Conservation (phyloP, 1,140 invertebrate species). For the Bursaphelenchus mucronatus region DNA sequence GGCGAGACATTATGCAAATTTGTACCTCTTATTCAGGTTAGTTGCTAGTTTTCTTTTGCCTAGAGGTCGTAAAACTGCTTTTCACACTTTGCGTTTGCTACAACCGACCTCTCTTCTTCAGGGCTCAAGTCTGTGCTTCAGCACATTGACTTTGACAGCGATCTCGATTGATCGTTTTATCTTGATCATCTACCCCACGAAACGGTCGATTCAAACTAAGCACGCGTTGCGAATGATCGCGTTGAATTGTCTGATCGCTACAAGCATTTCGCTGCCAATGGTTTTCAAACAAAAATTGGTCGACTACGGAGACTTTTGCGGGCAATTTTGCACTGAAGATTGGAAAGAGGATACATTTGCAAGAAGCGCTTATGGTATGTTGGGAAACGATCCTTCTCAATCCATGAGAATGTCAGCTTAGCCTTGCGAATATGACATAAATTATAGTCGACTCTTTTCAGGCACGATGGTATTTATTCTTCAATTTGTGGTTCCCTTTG, state of each 20-base stretch:
- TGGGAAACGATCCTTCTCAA: not conserved
- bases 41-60: not conserved
- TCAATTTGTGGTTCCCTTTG: constrained; percentile 53
- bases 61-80: too few relatives aligned
- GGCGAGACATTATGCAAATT: constrained; percentile 50
- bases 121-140: constrained; percentile 56
- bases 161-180: constrained; percentile 60
- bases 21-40: constrained; percentile 45
- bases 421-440: not conserved
- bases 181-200: constrained; percentile 55
- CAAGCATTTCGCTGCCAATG: constrained; percentile 40
- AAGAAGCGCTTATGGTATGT: constrained; percentile 36
- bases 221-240: constrained; percentile 53
- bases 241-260: constrained; percentile 36
- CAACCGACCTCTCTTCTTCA: constrained; percentile 16
- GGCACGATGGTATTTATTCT: constrained; percentile 44
- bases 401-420: not conserved
- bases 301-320: constrained; percentile 37
- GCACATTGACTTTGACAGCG: constrained; percentile 56
- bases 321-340: constrained; percentile 44
- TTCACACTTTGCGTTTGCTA: too few relatives aligned
- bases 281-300: constrained; percentile 40
- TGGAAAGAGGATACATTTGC: constrained; percentile 28
- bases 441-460: constrained; percentile 6
- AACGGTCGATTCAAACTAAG: constrained; percentile 52